A percentile compares a stretch with the other conserved stretches of the same genome.
These are phyloP conservation scores for Arothron firmamentum DNA, from an alignment of 2,113 vertebrate genomes.

Conservation along the genomic window DNA sequence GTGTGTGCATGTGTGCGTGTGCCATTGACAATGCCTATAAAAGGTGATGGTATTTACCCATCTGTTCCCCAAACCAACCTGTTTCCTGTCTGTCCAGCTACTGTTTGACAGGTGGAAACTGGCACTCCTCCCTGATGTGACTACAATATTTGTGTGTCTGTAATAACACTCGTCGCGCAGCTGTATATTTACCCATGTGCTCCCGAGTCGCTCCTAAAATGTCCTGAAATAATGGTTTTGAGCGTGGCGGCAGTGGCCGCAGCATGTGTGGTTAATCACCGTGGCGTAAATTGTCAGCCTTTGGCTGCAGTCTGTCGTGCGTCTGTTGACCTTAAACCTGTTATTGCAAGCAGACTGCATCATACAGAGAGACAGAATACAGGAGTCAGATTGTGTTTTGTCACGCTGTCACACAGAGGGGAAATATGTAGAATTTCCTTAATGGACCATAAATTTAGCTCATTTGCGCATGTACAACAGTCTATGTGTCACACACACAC, in stretches of 20 bases:
- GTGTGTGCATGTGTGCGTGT: slow-evolving; percentile 26
- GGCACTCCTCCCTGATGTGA: slow-evolving; percentile 30
- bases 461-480: slow-evolving; percentile 12
- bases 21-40: slow-evolving; percentile 68
- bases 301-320: slow-evolving; percentile 27
- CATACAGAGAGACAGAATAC: slow-evolving; percentile 7
- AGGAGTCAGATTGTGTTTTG: slow-evolving; percentile 12
- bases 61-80: slow-evolving; percentile 37
- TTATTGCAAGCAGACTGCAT: slow-evolving; percentile 24
- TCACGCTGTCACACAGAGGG: not conserved
- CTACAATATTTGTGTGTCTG: slow-evolving; percentile 16
- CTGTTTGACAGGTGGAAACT: slow-evolving; percentile 53
- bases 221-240: not conserved
- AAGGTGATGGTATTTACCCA: slow-evolving; percentile 72
- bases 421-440: slow-evolving; percentile 2
- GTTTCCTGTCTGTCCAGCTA: slow-evolving; percentile 42
- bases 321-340: slow-evolving; percentile 51
- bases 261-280: slow-evolving; percentile 25
- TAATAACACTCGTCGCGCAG: not conserved
- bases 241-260: slow-evolving; percentile 3
- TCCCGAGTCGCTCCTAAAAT: slow-evolving; percentile 7
- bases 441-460: not conserved
- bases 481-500: slow-evolving; percentile 16
- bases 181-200: no score
- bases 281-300: slow-evolving; percentile 37